phyloP scores from a whole-genome alignment of 2,113 vertebrate genomes.

The Scartelaos histophorus region DNA sequence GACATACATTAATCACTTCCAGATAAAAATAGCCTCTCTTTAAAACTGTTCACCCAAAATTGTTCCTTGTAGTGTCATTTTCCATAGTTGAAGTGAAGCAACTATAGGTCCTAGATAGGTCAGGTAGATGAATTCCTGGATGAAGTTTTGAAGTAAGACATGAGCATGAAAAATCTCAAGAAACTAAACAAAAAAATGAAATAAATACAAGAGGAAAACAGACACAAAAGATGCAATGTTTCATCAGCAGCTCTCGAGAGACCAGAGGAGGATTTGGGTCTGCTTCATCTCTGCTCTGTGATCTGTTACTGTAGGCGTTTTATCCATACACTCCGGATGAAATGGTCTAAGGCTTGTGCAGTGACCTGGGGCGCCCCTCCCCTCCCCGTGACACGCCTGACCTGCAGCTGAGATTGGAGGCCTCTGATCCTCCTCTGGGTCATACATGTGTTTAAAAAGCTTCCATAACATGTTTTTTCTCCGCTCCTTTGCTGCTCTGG shows the following conservation, averaged over 20 bases:
- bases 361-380: conserved; percentile 56
- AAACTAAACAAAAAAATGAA: background rate
- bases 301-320: conserved; percentile 35
- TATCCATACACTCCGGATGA: conserved; percentile 29
- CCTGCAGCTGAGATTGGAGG: conserved; percentile 59
- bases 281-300: conserved; percentile 19
- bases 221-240: background rate
- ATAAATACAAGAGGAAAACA: background rate
- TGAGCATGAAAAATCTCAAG: background rate
- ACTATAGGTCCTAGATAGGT: background rate
- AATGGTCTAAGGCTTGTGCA: conserved; percentile 49
- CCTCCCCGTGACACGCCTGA: conserved; percentile 47
- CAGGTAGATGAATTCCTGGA: background rate
- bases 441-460: conserved; percentile 52
- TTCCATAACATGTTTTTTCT: conserved; percentile 10
- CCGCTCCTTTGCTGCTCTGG: conserved; percentile 6
- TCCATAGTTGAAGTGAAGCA: background rate
- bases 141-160: background rate
- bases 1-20: background rate
- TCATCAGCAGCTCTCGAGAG: conserved; percentile 24
- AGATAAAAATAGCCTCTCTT: no score
- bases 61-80: background rate
- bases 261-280: conserved; percentile 35
- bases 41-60: background rate
- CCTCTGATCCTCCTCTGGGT: conserved; percentile 41